Evolutionary conservation across 2,797 vertebrate genomes (phyloP), one percentile per base, ranked within the genome.

Genomic region (Paguma larvata): DNA sequence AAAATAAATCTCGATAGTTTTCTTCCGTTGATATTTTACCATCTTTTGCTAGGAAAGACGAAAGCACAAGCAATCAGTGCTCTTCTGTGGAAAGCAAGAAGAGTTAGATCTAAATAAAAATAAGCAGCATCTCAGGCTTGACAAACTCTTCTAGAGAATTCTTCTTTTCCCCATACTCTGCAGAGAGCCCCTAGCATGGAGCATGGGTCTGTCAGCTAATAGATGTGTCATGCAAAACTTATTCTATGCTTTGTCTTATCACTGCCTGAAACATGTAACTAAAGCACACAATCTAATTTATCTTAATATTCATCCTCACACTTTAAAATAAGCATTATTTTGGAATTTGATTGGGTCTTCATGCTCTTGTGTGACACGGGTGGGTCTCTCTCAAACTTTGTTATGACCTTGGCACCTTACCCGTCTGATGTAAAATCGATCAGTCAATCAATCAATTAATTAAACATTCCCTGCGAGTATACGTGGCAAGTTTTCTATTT

Each of bases 401-500:
- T 3, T 48, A 30, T 9, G 2, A 18, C 44, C 27, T 77, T 15
- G 27, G 44, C 27, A 48, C 15, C 32, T 48, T 77, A 46, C 27
- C 27, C 2, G 0, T 77, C 8, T 46, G 25, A 16, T 5, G 15
- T 77, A 46, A 75, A 75, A 59, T 59, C 15, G 15, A 51, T 48
- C 4, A 48, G 14, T 48, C 18, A 56, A 56, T 59, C 56, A 59
- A 23, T 23, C 56, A 59, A 59, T 23, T 23, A 59, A 59, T 59
- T 23, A 59, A 23, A 10, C 21, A 59, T 23, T 59, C 56, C 91
- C 94, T 96, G 83, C 65, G 77, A 92, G 51, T 53, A 46, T 62
- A 46, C 46, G 90, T 96, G 79, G 80, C 92, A 95, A 87, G 63
- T 94, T 95, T 94, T 95, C 63, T 87, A 21, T 88, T 95, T 78